These are phyloP conservation scores for Chiloscyllium plagiosum DNA, from an alignment of 2,113 vertebrate genomes.

Conservation along the genomic window DNA sequence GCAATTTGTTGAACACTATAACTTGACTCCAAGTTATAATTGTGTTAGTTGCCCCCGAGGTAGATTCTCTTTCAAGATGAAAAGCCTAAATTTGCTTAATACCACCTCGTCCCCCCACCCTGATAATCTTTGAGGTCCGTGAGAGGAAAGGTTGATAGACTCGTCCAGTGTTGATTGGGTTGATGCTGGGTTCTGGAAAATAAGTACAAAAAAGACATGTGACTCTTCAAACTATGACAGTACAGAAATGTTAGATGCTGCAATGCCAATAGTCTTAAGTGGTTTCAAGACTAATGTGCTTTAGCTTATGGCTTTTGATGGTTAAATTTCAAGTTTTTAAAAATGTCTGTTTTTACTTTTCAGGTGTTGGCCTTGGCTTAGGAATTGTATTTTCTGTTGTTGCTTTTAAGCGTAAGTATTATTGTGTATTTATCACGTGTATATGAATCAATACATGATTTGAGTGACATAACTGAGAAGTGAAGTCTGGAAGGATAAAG, in stretches of 20 bases:
- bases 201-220: neutral
- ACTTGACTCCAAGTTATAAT: conserved; percentile 34
- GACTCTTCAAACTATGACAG: neutral
- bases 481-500: neutral
- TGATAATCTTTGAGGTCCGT: neutral
- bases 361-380: conserved; percentile 76
- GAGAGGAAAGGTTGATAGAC: neutral
- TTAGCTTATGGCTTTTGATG: conserved; percentile 14
- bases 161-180: neutral
- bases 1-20: conserved; percentile 35
- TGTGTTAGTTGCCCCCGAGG: conserved; percentile 31
- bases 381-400: conserved; percentile 78
- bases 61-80: conserved; percentile 34
- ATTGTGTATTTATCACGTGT: neutral
- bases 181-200: neutral
- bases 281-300: neutral
- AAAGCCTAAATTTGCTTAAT: conserved; percentile 10
- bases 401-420: conserved; percentile 83
- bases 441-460: neutral
- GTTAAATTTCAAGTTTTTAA: neutral
- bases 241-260: conserved; percentile 3
- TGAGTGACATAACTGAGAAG: neutral
- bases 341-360: conserved; percentile 42
- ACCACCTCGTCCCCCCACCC: neutral
- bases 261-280: neutral